Percentiles rank a stretch among this genome's conserved stretches.
Evolutionary conservation across 1,140 invertebrate species (phyloP).

Genomic region (Rhopalosiphum maidis): DNA sequence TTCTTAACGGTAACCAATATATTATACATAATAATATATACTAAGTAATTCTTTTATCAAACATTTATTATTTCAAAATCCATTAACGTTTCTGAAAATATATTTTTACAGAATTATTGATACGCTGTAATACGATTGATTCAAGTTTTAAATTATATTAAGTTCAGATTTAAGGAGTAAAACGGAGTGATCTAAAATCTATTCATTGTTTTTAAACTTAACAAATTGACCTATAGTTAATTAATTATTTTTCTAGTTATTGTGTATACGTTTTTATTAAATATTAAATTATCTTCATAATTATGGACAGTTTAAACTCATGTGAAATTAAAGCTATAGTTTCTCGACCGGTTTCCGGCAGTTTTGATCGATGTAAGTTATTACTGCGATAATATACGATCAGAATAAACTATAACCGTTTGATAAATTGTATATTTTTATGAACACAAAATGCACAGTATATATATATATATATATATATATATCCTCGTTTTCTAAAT

Average conservation of each 20-base stretch:
- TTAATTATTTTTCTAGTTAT: not conserved
- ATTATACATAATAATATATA: not conserved
- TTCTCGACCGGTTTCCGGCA: not conserved
- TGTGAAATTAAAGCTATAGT: not conserved
- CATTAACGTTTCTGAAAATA: too few relatives aligned
- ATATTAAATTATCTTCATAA: too few relatives aligned
- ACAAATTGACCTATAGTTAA: not conserved
- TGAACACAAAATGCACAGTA: not conserved
- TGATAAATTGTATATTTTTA: not conserved
- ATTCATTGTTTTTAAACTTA: not conserved
- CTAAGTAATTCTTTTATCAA: too few relatives aligned
- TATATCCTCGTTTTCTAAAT: not conserved
- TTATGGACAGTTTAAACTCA: not conserved
- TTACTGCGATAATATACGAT: not conserved
- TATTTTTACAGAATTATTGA: not conserved
- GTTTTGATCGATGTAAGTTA: not conserved
- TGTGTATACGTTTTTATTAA: not conserved
- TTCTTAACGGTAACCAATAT: not conserved
- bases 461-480: too few relatives aligned
- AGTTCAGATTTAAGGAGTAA: not conserved
- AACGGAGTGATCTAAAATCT: not conserved
- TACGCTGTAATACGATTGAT: not conserved
- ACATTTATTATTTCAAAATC: too few relatives aligned
- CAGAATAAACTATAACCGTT: not conserved
- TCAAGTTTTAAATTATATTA: not conserved